These are phyloP conservation scores for Trilocha varians DNA, from an alignment of 2,888 invertebrate species.

Conservation along the genomic window DNA sequence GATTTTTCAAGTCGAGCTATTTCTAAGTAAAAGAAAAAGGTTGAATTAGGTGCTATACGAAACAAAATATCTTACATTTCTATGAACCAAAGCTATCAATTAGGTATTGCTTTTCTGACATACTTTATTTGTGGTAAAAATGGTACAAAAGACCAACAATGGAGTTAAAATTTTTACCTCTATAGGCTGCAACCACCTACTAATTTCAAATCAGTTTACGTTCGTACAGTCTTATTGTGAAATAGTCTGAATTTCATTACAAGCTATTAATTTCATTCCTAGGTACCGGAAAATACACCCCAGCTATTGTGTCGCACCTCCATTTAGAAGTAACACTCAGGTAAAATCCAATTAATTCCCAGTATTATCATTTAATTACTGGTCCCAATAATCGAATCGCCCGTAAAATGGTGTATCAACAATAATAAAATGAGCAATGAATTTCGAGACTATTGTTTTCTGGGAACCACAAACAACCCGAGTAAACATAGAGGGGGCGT, in stretches of 20 bases:
- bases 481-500: slow-evolving; percentile 63
- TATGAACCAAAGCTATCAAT: no score
- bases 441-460: slow-evolving; percentile 72
- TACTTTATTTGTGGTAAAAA: no score
- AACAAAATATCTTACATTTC: no score
- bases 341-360: slow-evolving; percentile 69
- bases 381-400: slow-evolving; percentile 70
- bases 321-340: slow-evolving; percentile 43
- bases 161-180: no score
- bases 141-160: no score
- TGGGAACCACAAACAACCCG: slow-evolving; percentile 70
- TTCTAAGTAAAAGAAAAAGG: slow-evolving; percentile 68
- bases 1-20: slow-evolving; percentile 93
- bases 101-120: no score
- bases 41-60: neutral
- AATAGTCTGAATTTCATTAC: neutral
- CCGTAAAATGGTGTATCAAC: slow-evolving; percentile 70
- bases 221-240: no score
- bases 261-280: neutral
- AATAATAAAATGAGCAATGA: slow-evolving; percentile 74
- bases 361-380: slow-evolving; percentile 73
- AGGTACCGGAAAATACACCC: neutral
- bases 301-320: slow-evolving; percentile 10
- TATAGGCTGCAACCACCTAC: no score
- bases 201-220: no score